A percentile compares a stretch with the other conserved stretches of the same genome.
Evolutionary conservation across 2,113 vertebrate species (phyloP).

Genomic region (Oncorhynchus nerka): DNA sequence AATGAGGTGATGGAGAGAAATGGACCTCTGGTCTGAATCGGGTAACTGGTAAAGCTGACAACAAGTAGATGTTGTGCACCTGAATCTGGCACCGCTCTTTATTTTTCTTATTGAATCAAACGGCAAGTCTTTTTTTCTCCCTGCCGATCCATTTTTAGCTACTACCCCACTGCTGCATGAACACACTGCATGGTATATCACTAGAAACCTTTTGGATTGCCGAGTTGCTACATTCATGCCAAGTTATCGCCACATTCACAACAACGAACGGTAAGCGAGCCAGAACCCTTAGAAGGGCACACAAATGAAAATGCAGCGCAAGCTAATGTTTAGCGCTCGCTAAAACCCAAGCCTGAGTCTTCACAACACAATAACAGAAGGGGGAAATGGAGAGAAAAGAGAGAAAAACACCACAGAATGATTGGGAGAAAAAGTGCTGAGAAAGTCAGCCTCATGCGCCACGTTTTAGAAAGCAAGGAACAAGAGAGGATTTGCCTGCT

Average conservation of each 20-base stretch:
- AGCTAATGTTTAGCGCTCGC: background rate
- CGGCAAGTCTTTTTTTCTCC: background rate
- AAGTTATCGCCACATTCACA: background rate
- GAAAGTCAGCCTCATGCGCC: background rate
- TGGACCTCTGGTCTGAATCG: too few relatives aligned
- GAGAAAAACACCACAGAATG: background rate
- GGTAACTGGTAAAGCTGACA: too few relatives aligned
- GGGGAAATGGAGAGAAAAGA: background rate
- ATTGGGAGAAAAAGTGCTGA: background rate
- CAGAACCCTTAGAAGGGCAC: background rate
- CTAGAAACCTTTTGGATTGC: background rate
- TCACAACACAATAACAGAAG: background rate
- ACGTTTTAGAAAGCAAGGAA: background rate
- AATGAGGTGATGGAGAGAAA: too few relatives aligned
- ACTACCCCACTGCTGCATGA: background rate
- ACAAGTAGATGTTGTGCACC: too few relatives aligned
- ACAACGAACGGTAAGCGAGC: background rate
- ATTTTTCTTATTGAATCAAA: too few relatives aligned
- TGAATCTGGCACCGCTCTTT: too few relatives aligned
- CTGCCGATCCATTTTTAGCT: background rate
- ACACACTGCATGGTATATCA: background rate
- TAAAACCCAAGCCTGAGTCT: background rate
- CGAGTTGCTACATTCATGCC: background rate
- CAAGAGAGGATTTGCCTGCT: constrained; percentile 8
- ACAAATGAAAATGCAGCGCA: background rate